Evolutionary conservation across 2,797 vertebrate species (phyloP).

Genomic region (Astyanax mexicanus): DNA sequence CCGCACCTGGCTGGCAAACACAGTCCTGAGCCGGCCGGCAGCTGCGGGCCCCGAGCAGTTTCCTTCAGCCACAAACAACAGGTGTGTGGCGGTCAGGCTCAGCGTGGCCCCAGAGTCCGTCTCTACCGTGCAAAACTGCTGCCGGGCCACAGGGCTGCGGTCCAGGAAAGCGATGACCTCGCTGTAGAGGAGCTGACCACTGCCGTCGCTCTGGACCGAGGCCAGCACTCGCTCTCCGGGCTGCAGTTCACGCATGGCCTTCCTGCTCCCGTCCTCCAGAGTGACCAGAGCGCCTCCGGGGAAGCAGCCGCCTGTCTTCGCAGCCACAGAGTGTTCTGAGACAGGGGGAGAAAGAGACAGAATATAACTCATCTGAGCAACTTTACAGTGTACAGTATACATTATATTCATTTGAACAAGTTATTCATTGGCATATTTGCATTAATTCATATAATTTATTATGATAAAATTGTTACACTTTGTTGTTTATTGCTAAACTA

Average conservation of each 20-base stretch:
- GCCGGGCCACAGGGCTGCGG: slow-evolving; percentile 75
- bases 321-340: slow-evolving; percentile 94
- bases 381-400: no score
- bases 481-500: background rate
- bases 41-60: slow-evolving; percentile 66
- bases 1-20: slow-evolving; percentile 87
- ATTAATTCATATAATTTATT: no score
- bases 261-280: slow-evolving; percentile 82
- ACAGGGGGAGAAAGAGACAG: slow-evolving; percentile 35
- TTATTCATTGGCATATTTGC: no score
- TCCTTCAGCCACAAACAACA: slow-evolving; percentile 86
- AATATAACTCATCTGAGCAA: slow-evolving; percentile 8
- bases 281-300: slow-evolving; percentile 83
- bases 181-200: slow-evolving; percentile 84
- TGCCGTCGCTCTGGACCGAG: slow-evolving; percentile 80
- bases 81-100: slow-evolving; percentile 89
- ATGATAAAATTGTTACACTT: no score
- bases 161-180: slow-evolving; percentile 92
- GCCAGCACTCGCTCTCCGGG: slow-evolving; percentile 89
- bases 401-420: no score
- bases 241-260: slow-evolving; percentile 81
- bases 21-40: slow-evolving; percentile 71
- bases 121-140: slow-evolving; percentile 85
- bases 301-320: slow-evolving; percentile 98
- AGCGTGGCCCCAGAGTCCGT: slow-evolving; percentile 82